A percentile compares a stretch with the other conserved stretches of the same genome.
Conservation (phyloP, 53 echinoderm and acorn worm genomes). For the Arbacia lixula region DNA sequence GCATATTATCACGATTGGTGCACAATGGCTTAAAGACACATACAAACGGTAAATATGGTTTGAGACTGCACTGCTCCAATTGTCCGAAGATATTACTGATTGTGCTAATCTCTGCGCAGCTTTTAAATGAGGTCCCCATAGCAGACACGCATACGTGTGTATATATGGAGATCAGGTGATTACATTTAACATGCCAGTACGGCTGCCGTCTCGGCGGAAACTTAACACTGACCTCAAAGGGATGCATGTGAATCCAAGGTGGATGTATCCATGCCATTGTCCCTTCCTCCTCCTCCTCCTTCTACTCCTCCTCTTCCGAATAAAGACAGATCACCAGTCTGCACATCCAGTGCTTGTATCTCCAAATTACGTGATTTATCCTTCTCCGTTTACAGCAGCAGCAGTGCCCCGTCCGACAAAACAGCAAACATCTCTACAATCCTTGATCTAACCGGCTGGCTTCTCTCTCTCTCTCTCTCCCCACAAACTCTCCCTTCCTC, state of each 20-base stretch:
- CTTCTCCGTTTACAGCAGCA: conserved; percentile 15
- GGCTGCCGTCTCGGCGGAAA: too few relatives aligned
- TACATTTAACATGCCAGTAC: too few relatives aligned
- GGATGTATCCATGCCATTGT: conserved; percentile 51
- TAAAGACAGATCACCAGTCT: conserved; percentile 12
- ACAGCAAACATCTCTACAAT: neutral
- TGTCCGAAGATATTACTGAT: too few relatives aligned
- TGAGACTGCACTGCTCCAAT: too few relatives aligned
- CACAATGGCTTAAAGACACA: too few relatives aligned
- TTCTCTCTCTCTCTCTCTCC: neutral
- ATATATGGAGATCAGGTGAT: too few relatives aligned
- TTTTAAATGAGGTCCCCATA: too few relatives aligned
- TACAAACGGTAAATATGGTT: too few relatives aligned
- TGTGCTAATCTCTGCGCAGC: too few relatives aligned
- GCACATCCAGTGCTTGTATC: conserved; percentile 11
- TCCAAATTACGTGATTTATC: conserved; percentile 41
- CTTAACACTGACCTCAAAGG: conserved; percentile 34
- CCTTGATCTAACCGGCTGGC: neutral
- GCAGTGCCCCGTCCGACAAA: neutral
- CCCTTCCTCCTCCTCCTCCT: too few relatives aligned
- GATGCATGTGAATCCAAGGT: conserved; percentile 49
- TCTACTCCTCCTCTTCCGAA: neutral
- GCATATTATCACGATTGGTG: too few relatives aligned
- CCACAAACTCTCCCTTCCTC: neutral
- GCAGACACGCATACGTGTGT: too few relatives aligned